Base-by-base conservation (phyloP, 2,888 invertebrate genomes). In the Clostera curtula region DNA sequence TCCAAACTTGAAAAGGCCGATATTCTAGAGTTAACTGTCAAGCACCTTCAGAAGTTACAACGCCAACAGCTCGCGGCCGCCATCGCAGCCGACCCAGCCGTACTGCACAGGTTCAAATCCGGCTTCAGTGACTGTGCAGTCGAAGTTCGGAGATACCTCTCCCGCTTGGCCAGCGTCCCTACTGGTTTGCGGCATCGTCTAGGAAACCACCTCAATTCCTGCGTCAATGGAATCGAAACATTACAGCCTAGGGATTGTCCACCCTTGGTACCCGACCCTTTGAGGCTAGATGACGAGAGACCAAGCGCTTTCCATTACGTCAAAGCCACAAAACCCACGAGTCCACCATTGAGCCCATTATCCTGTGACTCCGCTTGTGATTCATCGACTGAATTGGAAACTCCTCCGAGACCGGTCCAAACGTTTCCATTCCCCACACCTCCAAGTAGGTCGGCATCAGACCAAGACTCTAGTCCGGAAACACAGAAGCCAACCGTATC, bases 1-100 rank as follows among this genome's bases (percentile, higher is more conserved):
- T 95, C 95, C 3, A 97, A 97, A 68, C 84, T 97, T 55, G 97
- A 97, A 72, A 97, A 97, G 66, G 97, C 97, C 1, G 97, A 97
- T 70, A 97, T 97, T 48, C 82, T 97, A 27, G 97, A 97, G 74
- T 91, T 97, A 87, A 96, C 97, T 1, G 97, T 97, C 23, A 93
- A 95, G 63, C 96, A 97, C 66, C 85, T 98, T 25, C 94, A 96
- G 65, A 91, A 92, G 36, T 82, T 97, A 8, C 96, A 97, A 61
- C 87, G 94, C 6, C 95, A 95, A 64, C 96, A 96, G 67, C 75
- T 92, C 22, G 92, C 92, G 5, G 89, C 92, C 43, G 91, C 94
- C 12, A 92, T 93, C 43, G 90, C 93, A 0, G 89, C 92, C 5
- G 95, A 96, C 67, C 94, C 96, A 0, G 89, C 90, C 8, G 91